Evolutionary conservation across 2,797 vertebrate species (phyloP).

Genomic region (Ciconia nigra): DNA sequence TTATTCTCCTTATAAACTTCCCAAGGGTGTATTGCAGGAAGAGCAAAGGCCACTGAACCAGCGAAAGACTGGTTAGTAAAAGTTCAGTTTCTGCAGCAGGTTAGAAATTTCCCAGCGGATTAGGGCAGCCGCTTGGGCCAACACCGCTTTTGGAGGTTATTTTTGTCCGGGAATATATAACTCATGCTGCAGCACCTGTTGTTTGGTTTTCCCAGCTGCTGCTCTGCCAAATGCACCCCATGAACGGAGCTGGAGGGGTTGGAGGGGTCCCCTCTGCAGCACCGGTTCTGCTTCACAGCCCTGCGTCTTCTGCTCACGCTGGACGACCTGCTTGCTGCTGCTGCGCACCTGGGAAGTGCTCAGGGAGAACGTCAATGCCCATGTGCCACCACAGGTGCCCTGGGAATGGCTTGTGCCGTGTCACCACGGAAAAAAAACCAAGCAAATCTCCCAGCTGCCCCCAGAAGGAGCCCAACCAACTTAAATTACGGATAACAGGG

Average conservation of each 20-base stretch:
- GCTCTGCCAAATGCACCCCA: neutral
- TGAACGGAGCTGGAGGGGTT: neutral
- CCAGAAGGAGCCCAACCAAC: neutral
- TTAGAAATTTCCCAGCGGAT: neutral
- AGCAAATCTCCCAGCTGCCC: neutral
- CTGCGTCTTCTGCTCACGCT: rapidly evolving
- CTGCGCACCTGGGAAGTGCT: rapidly evolving
- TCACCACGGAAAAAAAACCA: neutral
- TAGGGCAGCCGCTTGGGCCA: neutral
- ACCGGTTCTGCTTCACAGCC: neutral
- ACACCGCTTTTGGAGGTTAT: neutral
- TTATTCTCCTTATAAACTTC: neutral
- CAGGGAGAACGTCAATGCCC: neutral
- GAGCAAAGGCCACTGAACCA: neutral
- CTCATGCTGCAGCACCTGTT: neutral
- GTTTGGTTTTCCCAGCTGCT: neutral
- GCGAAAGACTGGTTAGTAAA: neutral
- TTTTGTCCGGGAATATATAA: neutral
- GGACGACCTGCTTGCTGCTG: neutral
- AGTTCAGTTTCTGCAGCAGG: neutral
- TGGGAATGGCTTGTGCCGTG: neutral
- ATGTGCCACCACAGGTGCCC: neutral
- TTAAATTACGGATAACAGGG: neutral
- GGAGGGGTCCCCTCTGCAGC: neutral
- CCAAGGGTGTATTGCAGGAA: neutral